These are phyloP conservation scores for Plemyria rubiginata DNA, from an alignment of 2,888 invertebrate genomes.

Conservation along the genomic window DNA sequence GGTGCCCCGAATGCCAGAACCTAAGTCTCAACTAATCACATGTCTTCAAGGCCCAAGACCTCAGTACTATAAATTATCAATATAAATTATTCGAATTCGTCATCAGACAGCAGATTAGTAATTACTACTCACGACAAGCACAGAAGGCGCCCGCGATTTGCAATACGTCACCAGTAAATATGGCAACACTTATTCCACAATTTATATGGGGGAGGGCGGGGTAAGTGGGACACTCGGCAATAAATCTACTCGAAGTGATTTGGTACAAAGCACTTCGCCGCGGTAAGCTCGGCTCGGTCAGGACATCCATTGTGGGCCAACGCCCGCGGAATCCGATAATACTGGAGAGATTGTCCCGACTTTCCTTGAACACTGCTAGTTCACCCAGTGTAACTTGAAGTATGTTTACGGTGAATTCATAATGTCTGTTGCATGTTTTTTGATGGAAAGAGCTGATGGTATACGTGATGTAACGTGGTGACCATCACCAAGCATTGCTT, in stretches of 20 bases:
- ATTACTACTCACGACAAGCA: constrained; percentile 75
- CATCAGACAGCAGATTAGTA: constrained; percentile 71
- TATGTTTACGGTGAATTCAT: not conserved
- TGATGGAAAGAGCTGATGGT: too few species aligned
- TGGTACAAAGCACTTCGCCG: constrained; percentile 82
- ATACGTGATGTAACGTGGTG: too few species aligned
- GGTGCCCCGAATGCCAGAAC: not conserved
- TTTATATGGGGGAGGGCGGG: constrained; percentile 78
- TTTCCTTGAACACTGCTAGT: constrained; percentile 79
- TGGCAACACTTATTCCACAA: constrained; percentile 83
- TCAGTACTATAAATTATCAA: constrained; percentile 68
- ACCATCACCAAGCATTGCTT: too few species aligned
- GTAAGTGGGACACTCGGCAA: constrained; percentile 73
- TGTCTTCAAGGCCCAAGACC: constrained; percentile 62
- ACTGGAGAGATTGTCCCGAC: constrained; percentile 80
- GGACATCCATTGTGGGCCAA: constrained; percentile 79
- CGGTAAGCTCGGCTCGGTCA: constrained; percentile 77
- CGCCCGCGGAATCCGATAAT: constrained; percentile 83
- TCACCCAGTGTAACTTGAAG: not conserved
- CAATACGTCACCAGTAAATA: constrained; percentile 83
- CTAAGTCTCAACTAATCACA: constrained; percentile 44
- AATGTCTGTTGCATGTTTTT: not conserved
- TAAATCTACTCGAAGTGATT: constrained; percentile 83
- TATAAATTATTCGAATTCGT: constrained; percentile 81
- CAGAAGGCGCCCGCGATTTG: constrained; percentile 79